Evolutionary conservation across 1,140 invertebrate species (phyloP).

Genomic region (Planococcus citri): DNA sequence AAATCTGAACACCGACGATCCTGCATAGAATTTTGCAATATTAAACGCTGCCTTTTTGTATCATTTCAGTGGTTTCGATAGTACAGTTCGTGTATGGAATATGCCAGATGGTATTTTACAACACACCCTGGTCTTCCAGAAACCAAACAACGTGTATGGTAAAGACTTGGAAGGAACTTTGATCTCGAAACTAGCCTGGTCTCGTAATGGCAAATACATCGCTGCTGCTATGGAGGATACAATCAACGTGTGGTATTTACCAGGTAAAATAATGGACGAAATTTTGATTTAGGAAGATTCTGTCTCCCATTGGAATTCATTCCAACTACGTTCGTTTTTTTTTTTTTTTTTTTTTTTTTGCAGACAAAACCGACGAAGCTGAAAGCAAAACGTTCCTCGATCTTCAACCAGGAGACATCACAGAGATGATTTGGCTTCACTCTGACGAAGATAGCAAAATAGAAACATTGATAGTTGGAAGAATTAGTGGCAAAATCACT

Average conservation of each 20-base stretch:
- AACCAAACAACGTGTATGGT: conserved; percentile 38
- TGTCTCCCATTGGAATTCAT: too few relatives aligned
- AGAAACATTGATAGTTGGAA: conserved; percentile 32
- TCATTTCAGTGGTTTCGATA: conserved; percentile 50
- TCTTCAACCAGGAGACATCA: neutral
- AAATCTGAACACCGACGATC: too few relatives aligned
- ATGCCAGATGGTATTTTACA: conserved; percentile 38
- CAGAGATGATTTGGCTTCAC: conserved; percentile 26
- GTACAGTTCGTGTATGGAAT: conserved; percentile 50
- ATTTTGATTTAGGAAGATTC: too few relatives aligned
- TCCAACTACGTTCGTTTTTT: too few relatives aligned
- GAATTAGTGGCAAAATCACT: conserved; percentile 38
- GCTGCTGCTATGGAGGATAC: conserved; percentile 44
- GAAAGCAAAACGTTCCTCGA: neutral
- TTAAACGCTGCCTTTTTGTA: conserved; percentile 26
- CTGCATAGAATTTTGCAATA: too few relatives aligned
- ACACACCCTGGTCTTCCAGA: conserved; percentile 46
- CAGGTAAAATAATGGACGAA: conserved; percentile 32
- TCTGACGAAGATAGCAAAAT: conserved; percentile 33
- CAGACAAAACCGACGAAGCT: neutral
- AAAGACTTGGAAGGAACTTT: conserved; percentile 41
- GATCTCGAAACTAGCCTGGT: conserved; percentile 42
- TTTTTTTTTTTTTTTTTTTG: too few relatives aligned
- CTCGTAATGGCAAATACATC: conserved; percentile 40
- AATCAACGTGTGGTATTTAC: conserved; percentile 41